Percentiles rank a stretch among this genome's conserved stretches.
Evolutionary conservation across 1,140 invertebrate genomes (phyloP).

Genomic region (Caenorhabditis brenneri): DNA sequence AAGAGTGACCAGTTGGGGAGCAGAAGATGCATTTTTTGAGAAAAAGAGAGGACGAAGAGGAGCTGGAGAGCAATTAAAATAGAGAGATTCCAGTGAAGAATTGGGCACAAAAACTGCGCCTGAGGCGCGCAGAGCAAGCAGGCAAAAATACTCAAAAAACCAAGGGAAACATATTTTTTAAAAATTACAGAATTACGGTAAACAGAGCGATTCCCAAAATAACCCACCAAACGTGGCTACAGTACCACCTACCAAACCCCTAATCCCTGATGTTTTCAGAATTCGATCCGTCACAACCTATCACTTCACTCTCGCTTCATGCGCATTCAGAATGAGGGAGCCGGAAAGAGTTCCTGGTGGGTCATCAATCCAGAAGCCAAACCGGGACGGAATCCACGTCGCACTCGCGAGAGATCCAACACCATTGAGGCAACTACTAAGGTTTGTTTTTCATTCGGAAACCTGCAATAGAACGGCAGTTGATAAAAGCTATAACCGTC

Average conservation of each 20-base stretch:
- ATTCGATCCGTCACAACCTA: constrained; percentile 98
- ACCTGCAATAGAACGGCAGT: too few species aligned
- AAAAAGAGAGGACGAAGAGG: background rate
- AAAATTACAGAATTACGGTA: too few species aligned
- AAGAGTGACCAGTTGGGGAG: too few species aligned
- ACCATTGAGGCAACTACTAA: constrained; percentile 66
- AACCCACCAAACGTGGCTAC: background rate
- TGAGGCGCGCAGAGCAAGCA: too few species aligned
- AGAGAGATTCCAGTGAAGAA: too few species aligned
- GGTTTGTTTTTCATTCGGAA: constrained; percentile 48
- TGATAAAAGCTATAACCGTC: too few species aligned
- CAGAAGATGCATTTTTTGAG: background rate
- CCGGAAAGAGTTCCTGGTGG: constrained; percentile 99
- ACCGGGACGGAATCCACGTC: constrained; percentile 68
- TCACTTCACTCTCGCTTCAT: constrained; percentile 98
- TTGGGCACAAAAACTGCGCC: too few species aligned
- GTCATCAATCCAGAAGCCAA: constrained; percentile 91
- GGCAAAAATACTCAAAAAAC: too few species aligned
- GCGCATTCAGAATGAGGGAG: constrained; percentile 98
- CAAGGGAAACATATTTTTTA: too few species aligned
- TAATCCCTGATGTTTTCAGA: too few species aligned
- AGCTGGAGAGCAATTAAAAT: too few species aligned
- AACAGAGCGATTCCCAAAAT: background rate
- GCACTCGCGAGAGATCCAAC: constrained; percentile 57
- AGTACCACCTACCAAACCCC: too few species aligned